Evolutionary conservation across 2,888 invertebrate genomes (phyloP), one percentile per base, ranked within the genome.

Genomic region (Synergus itoensis): DNA sequence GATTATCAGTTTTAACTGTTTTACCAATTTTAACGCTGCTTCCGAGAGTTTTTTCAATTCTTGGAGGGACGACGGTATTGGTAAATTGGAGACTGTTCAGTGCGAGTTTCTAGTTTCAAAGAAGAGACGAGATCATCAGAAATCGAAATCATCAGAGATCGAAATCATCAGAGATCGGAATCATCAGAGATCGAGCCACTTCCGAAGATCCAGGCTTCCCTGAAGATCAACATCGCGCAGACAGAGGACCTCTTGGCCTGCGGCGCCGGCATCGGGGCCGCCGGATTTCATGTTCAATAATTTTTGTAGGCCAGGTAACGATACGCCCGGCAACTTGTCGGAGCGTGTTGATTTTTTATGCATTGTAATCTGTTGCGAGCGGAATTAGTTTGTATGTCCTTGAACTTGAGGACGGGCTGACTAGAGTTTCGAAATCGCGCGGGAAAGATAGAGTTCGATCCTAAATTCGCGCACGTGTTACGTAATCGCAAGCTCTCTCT

Each of bases 301-400:
- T 94, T 94, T 93, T 93, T 94, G 94, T 94, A 94, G 94, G 94
- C 94, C 94, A 94, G 94, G 94, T 92, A 94, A 94, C 94, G 93
- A 93, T 93, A 93, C 93, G 93, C 93, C 93, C 93, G 93, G 93
- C 93, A 93, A 93, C 36, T 63, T 77, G 48, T 53, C 40, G 41
- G 67, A 40, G 77, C 53, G 73, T 36, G 36, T 73, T 73, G 73
- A 53, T 73, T 73, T 73, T 16, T 8, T 69, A 48, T 69, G 12
- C 18, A 12, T 21, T 1, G 3, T 1, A 4, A 41, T 67, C 36
- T 16, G 21, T 65, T 41, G n/a, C 18, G 41, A 65, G 11, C n/a
- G 41, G 1, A 65, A 16, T 41, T 40, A 9, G n/a, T 60, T 60
- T 12, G 45, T 4, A 60, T 60, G 4, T 28, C n/a, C n/a, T 53